Base-by-base conservation (phyloP, 2,113 vertebrate species). In the Chlamydotis undulata region DNA sequence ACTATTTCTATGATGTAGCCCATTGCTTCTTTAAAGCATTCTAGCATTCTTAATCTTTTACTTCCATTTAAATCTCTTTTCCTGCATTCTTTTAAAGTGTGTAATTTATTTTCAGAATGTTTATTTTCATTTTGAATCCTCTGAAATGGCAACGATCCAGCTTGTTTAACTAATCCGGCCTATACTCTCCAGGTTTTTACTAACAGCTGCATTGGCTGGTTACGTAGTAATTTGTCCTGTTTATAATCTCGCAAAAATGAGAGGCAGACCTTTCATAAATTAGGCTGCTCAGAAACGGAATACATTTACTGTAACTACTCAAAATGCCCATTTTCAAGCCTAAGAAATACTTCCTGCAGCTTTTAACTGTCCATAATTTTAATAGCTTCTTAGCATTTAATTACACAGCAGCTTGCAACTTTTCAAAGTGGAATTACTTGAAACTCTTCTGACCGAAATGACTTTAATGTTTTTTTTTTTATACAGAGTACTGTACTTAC, bases 101-200 rank as follows among this genome's bases (percentile, higher is more conserved):
- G 9, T 9, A 25, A 89, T 68, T 92, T 87, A 65, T 84, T 93
- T 91, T 63, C 47, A 55, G 37, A 87, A 74, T 56, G 19, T 22
- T 83, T 86, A 57, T 90, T 92, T 87, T 55, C 37, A 77, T 79
- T 92, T 83, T 85, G 31, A 96, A 93, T 87, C 55, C 49, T 64
- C 77, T 85, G 33, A 89, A 94, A 86, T 80, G 28, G 71, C 75
- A 92, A 33, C 0, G 1, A 79, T 83, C 45, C 78, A 87, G 41
- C 53, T 50, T 47, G 57, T 60, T 89, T 63, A 75, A 89, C 50
- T 83, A 25, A 69, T 83, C 59, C 41, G 71, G 57, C 55, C 78
- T 69, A 8, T n/a, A 43, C 45, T 71, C 64, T 56, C 33, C 6
- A 61, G 37, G 41, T 24, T 80, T 76, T 83, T 37, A 85, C 65